Percentiles rank a stretch among this genome's conserved stretches.
phyloP scores from a whole-genome alignment of 2,797 vertebrate species.

The Tokudaia tokunoshimensis region DNA sequence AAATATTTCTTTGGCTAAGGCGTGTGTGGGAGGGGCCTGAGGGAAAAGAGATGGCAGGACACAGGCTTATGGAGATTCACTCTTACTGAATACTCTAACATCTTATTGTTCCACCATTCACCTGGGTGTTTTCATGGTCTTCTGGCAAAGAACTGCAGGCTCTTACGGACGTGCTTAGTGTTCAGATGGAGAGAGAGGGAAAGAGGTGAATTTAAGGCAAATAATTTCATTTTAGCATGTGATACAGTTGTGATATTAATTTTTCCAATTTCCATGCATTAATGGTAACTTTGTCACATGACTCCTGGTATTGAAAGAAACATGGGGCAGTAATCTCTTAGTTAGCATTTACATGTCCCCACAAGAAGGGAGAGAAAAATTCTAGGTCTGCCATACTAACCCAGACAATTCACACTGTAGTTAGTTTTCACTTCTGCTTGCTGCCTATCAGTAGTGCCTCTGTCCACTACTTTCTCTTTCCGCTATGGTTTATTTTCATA shows the following conservation, averaged over 20 bases:
- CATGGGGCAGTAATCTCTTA: neutral
- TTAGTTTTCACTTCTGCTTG: neutral
- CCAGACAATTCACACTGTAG: neutral
- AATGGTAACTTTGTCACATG: neutral
- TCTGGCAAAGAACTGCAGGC: neutral
- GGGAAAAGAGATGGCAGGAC: neutral
- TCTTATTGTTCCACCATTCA: neutral
- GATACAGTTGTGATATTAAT: neutral
- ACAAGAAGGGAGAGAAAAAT: neutral
- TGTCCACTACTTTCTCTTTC: neutral
- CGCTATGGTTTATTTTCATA: neutral
- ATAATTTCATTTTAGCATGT: neutral
- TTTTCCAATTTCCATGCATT: neutral
- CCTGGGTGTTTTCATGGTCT: neutral
- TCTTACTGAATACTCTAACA: neutral
- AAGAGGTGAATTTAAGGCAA: neutral
- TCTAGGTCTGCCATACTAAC: neutral
- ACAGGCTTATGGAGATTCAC: neutral
- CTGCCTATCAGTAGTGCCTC: fast-evolving
- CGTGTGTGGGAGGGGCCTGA: neutral
- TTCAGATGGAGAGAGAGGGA: constrained; percentile 6
- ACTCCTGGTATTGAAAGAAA: neutral
- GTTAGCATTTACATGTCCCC: neutral
- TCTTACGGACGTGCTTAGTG: neutral
- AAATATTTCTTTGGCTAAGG: constrained; percentile 27